Conservation (phyloP, 2,888 invertebrate species). For the Athrips mouffetella region DNA sequence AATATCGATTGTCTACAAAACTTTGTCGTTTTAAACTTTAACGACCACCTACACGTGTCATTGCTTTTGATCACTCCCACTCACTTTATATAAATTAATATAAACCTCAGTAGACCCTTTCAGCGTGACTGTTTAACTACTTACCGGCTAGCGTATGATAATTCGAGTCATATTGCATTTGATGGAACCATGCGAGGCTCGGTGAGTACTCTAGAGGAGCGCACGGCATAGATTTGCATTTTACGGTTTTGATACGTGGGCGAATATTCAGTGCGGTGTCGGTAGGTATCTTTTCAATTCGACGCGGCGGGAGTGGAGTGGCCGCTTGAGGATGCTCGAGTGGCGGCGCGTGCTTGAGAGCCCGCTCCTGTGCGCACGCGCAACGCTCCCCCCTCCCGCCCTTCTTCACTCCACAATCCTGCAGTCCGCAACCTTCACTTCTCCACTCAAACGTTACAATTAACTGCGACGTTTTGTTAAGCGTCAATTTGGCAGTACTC, state of each 20-base stretch:
- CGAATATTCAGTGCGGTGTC: conserved; percentile 75
- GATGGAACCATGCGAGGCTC: conserved; percentile 58
- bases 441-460: conserved; percentile 58
- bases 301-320: conserved; percentile 68
- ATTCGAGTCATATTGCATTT: conserved; percentile 69
- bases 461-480: conserved; percentile 59
- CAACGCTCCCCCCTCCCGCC: conserved; percentile 37
- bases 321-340: conserved; percentile 64
- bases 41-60: background rate
- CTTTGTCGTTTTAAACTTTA: background rate
- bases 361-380: conserved; percentile 61
- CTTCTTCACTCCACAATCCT: conserved; percentile 18
- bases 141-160: conserved; percentile 62
- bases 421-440: conserved; percentile 25
- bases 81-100: background rate
- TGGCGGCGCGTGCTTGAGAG: conserved; percentile 74
- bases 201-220: conserved; percentile 68
- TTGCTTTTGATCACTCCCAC: no score
- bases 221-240: conserved; percentile 77
- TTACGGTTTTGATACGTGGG: conserved; percentile 76
- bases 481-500: conserved; percentile 59
- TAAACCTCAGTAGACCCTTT: background rate
- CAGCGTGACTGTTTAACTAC: conserved; percentile 40
- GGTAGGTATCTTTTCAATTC: conserved; percentile 76
- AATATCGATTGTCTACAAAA: background rate